A percentile compares a stretch with the other conserved stretches of the same genome.
phyloP scores from a whole-genome alignment of 2,113 vertebrate species.

The Tragelaphus scriptus region DNA sequence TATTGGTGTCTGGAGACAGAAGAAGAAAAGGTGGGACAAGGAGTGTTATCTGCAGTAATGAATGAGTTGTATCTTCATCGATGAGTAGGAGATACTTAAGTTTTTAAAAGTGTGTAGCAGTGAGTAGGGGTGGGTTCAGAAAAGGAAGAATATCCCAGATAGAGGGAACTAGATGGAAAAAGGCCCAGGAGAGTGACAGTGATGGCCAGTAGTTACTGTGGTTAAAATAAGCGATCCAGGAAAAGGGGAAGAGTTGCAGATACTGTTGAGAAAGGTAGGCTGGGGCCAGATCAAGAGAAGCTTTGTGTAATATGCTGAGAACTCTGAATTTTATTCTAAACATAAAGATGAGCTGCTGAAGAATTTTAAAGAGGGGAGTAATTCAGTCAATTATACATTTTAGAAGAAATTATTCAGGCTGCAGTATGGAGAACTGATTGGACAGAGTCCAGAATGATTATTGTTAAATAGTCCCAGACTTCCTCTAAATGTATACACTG shows the following conservation, averaged over 20 bases:
- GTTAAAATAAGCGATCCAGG: background rate
- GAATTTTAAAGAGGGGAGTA: background rate
- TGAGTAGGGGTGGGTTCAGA: accelerated
- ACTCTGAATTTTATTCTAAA: background rate
- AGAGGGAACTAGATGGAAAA: background rate
- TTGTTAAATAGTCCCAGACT: background rate
- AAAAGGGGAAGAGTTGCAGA: background rate
- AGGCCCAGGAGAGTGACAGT: background rate
- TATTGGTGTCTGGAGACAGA: background rate
- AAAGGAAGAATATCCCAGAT: background rate
- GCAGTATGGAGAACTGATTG: background rate
- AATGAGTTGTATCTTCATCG: background rate
- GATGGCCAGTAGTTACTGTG: background rate
- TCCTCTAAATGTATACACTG: background rate
- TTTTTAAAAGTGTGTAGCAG: background rate
- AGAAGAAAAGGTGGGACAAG: background rate
- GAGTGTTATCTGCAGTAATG: background rate
- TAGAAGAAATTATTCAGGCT: background rate
- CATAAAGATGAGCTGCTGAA: background rate
- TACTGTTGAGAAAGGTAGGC: background rate
- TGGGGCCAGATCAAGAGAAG: background rate
- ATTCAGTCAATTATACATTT: background rate
- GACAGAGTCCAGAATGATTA: background rate
- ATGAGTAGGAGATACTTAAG: background rate
- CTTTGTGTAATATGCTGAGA: background rate